Evolutionary conservation across 2,113 vertebrate genomes (phyloP).

Genomic region (Pseudonaja textilis): DNA sequence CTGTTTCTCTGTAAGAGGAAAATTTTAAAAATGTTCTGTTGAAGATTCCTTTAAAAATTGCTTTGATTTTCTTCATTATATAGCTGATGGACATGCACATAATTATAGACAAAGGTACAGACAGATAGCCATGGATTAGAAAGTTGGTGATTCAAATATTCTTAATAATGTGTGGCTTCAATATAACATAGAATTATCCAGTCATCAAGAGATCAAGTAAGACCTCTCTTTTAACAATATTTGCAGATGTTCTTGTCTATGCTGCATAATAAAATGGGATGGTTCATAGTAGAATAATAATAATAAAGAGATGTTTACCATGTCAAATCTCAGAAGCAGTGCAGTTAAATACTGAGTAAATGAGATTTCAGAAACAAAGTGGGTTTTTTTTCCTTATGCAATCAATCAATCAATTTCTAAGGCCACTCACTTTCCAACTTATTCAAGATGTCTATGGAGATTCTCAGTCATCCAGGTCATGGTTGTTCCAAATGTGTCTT

Average conservation of each 20-base stretch:
- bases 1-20: background rate
- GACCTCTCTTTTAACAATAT: background rate
- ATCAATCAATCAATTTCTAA: background rate
- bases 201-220: background rate
- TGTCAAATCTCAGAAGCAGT: background rate
- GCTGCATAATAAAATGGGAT: background rate
- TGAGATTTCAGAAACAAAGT: background rate
- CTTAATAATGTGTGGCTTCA: background rate
- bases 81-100: background rate
- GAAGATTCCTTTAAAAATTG: constrained; percentile 46
- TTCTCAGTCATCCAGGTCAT: too few relatives aligned
- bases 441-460: background rate
- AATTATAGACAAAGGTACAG: background rate
- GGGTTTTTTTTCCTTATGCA: background rate
- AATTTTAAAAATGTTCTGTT: background rate
- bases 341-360: background rate
- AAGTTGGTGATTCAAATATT: background rate
- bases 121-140: background rate
- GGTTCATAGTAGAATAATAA: background rate
- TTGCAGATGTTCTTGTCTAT: background rate
- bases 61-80: background rate
- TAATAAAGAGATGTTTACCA: background rate
- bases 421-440: background rate
- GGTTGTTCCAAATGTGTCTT: too few relatives aligned
- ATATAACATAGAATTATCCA: background rate